Percentiles rank a stretch among this genome's conserved stretches.
Evolutionary conservation across 1,140 invertebrate genomes (phyloP).

Genomic region (Eulimnadia texana): DNA sequence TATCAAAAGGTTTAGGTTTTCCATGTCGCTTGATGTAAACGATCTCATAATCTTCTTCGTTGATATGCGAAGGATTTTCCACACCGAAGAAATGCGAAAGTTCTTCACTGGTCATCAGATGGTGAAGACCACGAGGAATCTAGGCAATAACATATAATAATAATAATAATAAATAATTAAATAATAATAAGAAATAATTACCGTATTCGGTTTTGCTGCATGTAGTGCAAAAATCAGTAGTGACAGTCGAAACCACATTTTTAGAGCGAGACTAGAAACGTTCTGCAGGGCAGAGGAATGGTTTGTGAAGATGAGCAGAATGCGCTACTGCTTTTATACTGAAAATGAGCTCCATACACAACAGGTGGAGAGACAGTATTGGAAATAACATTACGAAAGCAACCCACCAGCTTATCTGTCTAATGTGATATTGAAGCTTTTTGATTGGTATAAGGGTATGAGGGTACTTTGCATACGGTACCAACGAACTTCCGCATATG

Average conservation of each 20-base stretch:
- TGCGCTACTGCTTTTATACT: too few species aligned
- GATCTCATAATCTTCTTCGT: constrained; percentile 7
- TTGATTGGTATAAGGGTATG: not conserved
- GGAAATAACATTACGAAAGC: not conserved
- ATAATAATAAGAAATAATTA: not conserved
- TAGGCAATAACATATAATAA: not conserved
- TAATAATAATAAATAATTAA: not conserved
- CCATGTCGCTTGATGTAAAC: constrained; percentile 6
- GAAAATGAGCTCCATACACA: too few species aligned
- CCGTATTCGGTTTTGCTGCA: not conserved
- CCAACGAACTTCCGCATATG: too few species aligned
- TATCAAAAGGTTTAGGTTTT: not conserved
- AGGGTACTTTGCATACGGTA: not conserved
- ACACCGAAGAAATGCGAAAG: constrained; percentile 1
- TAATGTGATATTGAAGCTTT: not conserved
- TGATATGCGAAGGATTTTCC: not conserved
- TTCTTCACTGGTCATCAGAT: not conserved
- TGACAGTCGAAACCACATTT: too few species aligned
- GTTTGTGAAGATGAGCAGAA: too few species aligned
- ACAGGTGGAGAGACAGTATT: not conserved
- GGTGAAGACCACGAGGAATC: constrained; percentile 1
- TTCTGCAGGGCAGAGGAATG: too few species aligned
- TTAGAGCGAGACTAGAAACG: too few species aligned
- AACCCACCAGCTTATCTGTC: not conserved
- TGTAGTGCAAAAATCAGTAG: not conserved